Conservation (phyloP, 2,113 vertebrate species). For the Accipiter cooperii region DNA sequence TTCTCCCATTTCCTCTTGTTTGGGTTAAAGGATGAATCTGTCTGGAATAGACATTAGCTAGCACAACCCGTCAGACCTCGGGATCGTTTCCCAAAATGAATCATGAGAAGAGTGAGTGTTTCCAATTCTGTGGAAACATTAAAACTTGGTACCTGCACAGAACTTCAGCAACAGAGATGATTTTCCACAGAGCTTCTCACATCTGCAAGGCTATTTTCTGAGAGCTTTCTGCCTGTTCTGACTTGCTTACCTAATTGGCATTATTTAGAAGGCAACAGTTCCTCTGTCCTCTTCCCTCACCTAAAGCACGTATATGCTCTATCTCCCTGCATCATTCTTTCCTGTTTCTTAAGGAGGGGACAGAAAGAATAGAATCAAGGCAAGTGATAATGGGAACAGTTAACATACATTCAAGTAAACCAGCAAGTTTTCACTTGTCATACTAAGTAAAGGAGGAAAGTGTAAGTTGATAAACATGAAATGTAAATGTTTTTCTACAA, state of each 20-base stretch:
- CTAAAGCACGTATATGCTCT: background rate
- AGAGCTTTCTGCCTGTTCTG: background rate
- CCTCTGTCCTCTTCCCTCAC: background rate
- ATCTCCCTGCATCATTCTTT: background rate
- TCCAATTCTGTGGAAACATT: background rate
- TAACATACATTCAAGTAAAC: background rate
- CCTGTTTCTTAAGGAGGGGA: background rate
- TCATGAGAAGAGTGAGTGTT: background rate
- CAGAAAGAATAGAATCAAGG: background rate
- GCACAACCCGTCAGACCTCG: background rate
- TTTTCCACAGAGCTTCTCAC: background rate
- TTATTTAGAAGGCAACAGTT: background rate
- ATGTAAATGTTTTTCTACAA: background rate
- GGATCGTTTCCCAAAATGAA: background rate
- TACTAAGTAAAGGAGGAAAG: background rate
- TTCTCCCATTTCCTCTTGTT: accelerated
- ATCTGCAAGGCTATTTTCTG: background rate
- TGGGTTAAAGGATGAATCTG: background rate
- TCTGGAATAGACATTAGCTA: background rate
- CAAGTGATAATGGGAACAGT: background rate
- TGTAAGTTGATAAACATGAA: background rate
- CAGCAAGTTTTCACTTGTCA: background rate
- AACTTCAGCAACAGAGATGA: background rate
- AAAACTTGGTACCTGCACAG: background rate
- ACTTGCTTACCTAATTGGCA: background rate